Conservation (phyloP, 2,888 invertebrate species). For the Eupithecia subumbrata region DNA sequence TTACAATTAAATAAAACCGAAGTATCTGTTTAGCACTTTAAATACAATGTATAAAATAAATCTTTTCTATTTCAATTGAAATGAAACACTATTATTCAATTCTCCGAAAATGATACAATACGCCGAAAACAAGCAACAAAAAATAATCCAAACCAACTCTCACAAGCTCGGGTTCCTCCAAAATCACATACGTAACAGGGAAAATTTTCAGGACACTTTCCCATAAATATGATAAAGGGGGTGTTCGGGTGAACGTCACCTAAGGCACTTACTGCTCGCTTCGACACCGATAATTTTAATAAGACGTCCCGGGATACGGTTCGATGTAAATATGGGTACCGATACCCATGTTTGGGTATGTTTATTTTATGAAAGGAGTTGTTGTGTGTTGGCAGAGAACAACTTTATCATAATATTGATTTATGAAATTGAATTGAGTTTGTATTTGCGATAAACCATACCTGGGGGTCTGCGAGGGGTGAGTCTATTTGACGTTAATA, state of each 20-base stretch:
- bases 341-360: conserved; percentile 9
- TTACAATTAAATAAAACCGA: neutral
- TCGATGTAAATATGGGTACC: conserved; percentile 34
- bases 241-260: conserved; percentile 48
- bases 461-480: too few species aligned
- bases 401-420: conserved; percentile 5
- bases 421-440: conserved; percentile 1
- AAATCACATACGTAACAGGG: conserved; percentile 51
- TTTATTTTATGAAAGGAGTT: conserved; percentile 8
- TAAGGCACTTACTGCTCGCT: conserved; percentile 51
- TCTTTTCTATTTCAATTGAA: neutral
- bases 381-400: neutral
- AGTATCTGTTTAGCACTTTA: neutral
- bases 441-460: neutral
- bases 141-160: conserved; percentile 35
- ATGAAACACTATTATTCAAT: neutral
- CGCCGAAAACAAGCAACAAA: conserved; percentile 19
- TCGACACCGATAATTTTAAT: conserved; percentile 53
- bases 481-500: too few species aligned
- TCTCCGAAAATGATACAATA: neutral
- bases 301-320: conserved; percentile 44
- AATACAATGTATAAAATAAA: neutral
- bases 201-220: conserved; percentile 56
- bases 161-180: conserved; percentile 39
- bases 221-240: conserved; percentile 61